Conservation (phyloP, 2,888 invertebrate genomes). For the Pedicia rivosa region DNA sequence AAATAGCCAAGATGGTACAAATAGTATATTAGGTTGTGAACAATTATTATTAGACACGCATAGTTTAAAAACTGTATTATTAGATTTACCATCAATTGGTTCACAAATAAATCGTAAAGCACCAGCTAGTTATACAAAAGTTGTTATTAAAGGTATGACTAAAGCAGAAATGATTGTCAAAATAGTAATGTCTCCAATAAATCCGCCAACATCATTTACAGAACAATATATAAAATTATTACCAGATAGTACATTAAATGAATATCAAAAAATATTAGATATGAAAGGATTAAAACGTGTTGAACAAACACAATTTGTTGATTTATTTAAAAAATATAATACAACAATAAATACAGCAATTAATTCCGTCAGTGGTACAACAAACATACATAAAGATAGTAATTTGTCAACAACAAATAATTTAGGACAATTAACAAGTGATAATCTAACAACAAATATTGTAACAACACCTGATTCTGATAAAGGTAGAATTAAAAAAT, state of each 20-base stretch:
- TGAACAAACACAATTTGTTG: conserved; percentile 30
- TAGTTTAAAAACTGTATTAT: conserved; percentile 79
- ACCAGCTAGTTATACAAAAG: conserved; percentile 72
- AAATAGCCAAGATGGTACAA: conserved; percentile 7
- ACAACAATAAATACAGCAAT: neutral
- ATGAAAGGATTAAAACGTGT: conserved; percentile 69
- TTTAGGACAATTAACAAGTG: no score
- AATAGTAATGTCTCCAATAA: conserved; percentile 88
- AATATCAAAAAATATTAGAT: conserved; percentile 88
- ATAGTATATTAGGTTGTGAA: conserved; percentile 67
- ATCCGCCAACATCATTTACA: conserved; percentile 64
- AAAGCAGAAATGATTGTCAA: conserved; percentile 99
- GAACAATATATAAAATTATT: conserved; percentile 80
- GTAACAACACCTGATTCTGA: conserved; percentile 19
- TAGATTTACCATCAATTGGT: conserved; percentile 88
- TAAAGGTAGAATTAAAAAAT: conserved; percentile 35
- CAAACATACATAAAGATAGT: neutral
- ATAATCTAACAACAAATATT: neutral
- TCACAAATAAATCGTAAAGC: conserved; percentile 78
- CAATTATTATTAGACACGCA: conserved; percentile 88
- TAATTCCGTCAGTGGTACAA: neutral
- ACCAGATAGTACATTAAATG: conserved; percentile 74
- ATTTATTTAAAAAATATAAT: neutral
- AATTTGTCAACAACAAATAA: neutral
- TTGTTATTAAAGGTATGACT: conserved; percentile 69